Base-by-base conservation (phyloP, 2,888 invertebrate species). In the Nomada lathburiana region DNA sequence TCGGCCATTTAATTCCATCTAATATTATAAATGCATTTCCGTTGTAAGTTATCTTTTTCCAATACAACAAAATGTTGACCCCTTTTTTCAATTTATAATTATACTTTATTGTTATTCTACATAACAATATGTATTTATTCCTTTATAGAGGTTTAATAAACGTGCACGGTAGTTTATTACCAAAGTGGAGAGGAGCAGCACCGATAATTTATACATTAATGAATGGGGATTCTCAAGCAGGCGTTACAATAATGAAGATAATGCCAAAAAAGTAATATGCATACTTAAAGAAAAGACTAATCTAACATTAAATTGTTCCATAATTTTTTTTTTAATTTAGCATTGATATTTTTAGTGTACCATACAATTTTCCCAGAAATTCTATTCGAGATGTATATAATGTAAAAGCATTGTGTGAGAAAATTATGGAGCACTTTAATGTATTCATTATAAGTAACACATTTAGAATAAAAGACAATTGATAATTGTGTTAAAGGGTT, bases 121-220 rank as follows among this genome's bases (percentile, higher is more conserved):
- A n/a, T 18, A 70, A 65, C 57, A 13, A 60, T 7, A 52, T 50
- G 47, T 63, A 36, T 44, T 9, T 42, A n/a, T 75, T 80, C 83
- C 87, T 89, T 79, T 94, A 72, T 92, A 98, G 97, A 90, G 98
- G 98, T 42, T 98, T 99, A 95, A 94, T 99, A 50, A 99, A 99
- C 95, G 97, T 99, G 0, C 99, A 99, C 94, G 98, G 97, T 0
- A 98, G 98, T 94, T 93, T 99, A 67, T 94, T 99, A 82, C 99
- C 99, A 0, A 95, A 97, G 74, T 99, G 98, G 98, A 95, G 99
- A 87, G 99, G 99, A 9, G 98, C 99, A 13, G 97, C 98, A 0
- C 99, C 99, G 0, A 97, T 99, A 65, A 96, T 97, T 71, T 96
- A 98, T 94, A 96, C 98, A 0, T 94, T 99, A 69, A 95, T 98